A percentile compares a stretch with the other conserved stretches of the same genome.
Conservation (phyloP, 2,888 invertebrate species). For the Dusona sp. region DNA sequence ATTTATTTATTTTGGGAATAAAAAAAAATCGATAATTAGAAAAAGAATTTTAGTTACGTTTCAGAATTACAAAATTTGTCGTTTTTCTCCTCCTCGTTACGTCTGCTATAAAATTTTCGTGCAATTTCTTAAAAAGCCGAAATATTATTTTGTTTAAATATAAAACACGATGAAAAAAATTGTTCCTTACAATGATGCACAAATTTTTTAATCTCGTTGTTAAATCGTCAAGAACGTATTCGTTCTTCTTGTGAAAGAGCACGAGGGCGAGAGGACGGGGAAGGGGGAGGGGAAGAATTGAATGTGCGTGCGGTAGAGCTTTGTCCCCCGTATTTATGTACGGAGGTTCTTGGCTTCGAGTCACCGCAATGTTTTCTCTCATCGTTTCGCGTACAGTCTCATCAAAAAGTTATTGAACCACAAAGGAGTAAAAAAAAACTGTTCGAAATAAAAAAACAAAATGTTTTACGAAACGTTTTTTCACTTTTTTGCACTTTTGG, state of each 20-base stretch:
- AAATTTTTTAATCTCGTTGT: conserved; percentile 32
- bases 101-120: background rate
- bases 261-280: background rate
- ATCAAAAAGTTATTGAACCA: conserved; percentile 7
- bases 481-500: background rate
- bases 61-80: background rate
- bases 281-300: conserved; percentile 22
- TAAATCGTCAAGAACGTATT: conserved; percentile 8
- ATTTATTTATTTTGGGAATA: background rate
- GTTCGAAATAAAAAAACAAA: background rate
- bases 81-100: background rate
- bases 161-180: background rate
- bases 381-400: conserved; percentile 49
- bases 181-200: background rate
- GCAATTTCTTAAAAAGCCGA: background rate
- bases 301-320: conserved; percentile 41
- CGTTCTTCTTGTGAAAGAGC: conserved; percentile 28
- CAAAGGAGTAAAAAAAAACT: background rate
- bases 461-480: background rate
- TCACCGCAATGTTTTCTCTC: conserved; percentile 26
- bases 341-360: conserved; percentile 28
- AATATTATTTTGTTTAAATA: background rate
- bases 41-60: background rate
- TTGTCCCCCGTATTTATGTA: conserved; percentile 40
- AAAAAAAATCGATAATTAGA: background rate